Evolutionary conservation across 1,140 invertebrate species (phyloP).

Genomic region (Zaprionus africanus): DNA sequence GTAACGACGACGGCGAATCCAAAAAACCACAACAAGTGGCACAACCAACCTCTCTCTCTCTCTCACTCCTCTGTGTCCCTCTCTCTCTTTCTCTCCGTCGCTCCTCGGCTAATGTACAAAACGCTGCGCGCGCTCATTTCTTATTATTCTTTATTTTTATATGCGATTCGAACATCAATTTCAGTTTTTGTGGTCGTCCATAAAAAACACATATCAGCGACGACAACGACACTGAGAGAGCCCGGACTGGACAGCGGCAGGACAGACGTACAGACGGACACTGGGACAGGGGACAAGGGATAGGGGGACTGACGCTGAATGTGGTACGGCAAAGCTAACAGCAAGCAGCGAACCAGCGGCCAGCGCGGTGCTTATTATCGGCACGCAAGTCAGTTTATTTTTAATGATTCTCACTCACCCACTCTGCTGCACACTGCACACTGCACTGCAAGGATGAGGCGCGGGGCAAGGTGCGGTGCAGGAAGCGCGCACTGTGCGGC

Average conservation of each 20-base stretch:
- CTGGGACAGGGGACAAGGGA: background rate
- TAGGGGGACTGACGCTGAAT: background rate
- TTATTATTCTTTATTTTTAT: slow-evolving; percentile 82
- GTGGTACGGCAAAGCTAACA: slow-evolving; percentile 13
- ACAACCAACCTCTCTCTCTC: slow-evolving; percentile 6
- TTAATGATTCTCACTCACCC: slow-evolving; percentile 84
- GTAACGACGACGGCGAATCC: slow-evolving; percentile 29
- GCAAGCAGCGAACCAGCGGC: slow-evolving; percentile 22
- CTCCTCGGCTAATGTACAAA: slow-evolving; percentile 69
- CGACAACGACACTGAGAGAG: slow-evolving; percentile 41
- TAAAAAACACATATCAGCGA: slow-evolving; percentile 79
- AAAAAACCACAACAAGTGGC: slow-evolving; percentile 54
- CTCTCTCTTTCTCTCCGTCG: background rate
- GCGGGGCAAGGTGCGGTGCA: slow-evolving; percentile 9
- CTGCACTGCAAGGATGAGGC: slow-evolving; percentile 4
- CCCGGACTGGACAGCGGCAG: slow-evolving; percentile 27
- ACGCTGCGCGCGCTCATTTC: slow-evolving; percentile 78
- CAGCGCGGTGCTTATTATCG: slow-evolving; percentile 77
- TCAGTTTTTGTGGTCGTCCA: slow-evolving; percentile 82
- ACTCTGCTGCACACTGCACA: slow-evolving; percentile 48
- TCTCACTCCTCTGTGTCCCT: slow-evolving; percentile 4
- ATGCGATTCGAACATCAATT: slow-evolving; percentile 81
- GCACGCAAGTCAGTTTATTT: slow-evolving; percentile 84
- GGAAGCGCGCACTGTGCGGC: slow-evolving; percentile 58
- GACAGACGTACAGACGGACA: background rate